A percentile compares a stretch with the other conserved stretches of the same genome.
Conservation (phyloP, 2,888 invertebrate species). For the Rhaphigaster nebulosa region DNA sequence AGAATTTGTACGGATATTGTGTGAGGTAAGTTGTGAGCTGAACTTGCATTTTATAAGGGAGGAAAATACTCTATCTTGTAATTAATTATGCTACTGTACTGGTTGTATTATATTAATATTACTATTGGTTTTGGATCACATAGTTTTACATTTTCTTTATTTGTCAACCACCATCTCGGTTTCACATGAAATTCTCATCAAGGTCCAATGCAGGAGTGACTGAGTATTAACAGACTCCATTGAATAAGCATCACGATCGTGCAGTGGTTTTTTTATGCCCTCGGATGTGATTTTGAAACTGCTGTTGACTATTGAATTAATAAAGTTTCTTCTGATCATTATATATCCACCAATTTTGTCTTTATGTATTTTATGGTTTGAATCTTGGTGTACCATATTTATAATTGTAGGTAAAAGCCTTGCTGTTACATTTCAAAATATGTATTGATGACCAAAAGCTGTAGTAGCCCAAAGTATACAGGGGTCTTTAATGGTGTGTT, state of each 20-base stretch:
- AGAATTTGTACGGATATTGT: slow-evolving; percentile 52
- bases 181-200: neutral
- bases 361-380: too few species aligned
- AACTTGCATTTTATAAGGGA: neutral
- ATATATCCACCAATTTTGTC: too few species aligned
- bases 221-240: neutral
- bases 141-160: neutral
- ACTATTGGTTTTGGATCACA: neutral
- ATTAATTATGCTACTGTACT: neutral
- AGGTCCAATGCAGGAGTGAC: neutral
- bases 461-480: too few species aligned
- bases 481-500: too few species aligned
- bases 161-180: neutral
- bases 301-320: too few species aligned
- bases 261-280: too few species aligned
- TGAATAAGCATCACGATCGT: neutral
- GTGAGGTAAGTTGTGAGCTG: slow-evolving; percentile 44
- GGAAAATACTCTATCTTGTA: neutral
- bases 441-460: too few species aligned
- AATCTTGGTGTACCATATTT: too few species aligned
- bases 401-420: too few species aligned
- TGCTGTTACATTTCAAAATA: too few species aligned
- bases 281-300: too few species aligned
- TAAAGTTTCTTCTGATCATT: too few species aligned
- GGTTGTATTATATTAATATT: neutral